phyloP scores from a whole-genome alignment of 2,113 vertebrate genomes.

The Columba livia region DNA sequence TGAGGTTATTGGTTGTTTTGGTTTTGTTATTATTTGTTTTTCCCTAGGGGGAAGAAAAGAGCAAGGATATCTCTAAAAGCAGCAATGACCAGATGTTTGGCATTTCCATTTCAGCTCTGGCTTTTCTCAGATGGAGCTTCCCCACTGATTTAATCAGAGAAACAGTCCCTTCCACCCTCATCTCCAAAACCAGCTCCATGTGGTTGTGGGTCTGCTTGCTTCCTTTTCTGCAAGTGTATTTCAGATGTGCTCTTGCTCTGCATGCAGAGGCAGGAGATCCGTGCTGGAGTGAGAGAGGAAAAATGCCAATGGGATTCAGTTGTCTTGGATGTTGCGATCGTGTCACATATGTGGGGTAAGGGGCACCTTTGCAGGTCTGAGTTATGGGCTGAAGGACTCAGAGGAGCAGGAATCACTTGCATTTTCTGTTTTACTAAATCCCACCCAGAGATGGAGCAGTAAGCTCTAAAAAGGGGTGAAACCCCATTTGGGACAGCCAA shows the following conservation, averaged over 20 bases:
- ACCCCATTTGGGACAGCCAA: background rate
- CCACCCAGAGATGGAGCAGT: background rate
- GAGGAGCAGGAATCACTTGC: background rate
- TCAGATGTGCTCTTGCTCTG: background rate
- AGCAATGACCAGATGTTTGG: background rate
- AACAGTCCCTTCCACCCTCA: background rate
- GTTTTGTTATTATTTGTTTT: constrained; percentile 12
- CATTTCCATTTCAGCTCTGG: background rate
- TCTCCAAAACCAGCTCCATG: background rate
- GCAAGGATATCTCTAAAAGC: background rate
- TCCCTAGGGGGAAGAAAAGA: background rate
- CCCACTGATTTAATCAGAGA: background rate
- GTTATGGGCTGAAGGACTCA: background rate
- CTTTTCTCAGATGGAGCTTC: background rate
- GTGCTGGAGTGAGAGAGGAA: background rate
- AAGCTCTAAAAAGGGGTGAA: background rate
- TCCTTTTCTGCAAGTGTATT: background rate
- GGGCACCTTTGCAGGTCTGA: background rate
- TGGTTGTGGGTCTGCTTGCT: background rate
- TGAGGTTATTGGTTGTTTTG: constrained; percentile 8
- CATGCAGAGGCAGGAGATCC: background rate
- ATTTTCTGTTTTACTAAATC: background rate
- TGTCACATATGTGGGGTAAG: background rate
- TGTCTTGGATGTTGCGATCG: background rate
- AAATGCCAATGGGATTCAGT: background rate